phyloP scores from a whole-genome alignment of 2,113 vertebrate species.

The Cynoglossus semilaevis region DNA sequence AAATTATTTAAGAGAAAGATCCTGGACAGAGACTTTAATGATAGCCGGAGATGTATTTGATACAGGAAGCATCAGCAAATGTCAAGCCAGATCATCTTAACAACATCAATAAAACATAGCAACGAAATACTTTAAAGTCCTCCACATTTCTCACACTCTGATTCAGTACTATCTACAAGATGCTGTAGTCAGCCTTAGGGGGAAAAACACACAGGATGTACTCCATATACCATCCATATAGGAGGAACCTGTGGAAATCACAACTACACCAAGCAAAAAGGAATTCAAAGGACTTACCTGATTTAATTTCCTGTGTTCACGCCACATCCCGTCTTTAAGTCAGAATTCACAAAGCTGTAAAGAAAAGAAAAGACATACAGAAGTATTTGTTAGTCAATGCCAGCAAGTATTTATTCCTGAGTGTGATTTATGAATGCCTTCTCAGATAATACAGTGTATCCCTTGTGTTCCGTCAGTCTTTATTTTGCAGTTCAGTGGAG shows the following conservation, averaged over 20 bases:
- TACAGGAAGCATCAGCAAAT: slow-evolving; percentile 61
- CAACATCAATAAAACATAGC: slow-evolving; percentile 67
- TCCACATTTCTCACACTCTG: slow-evolving; percentile 41
- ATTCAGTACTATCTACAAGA: slow-evolving; percentile 35
- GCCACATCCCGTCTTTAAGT: slow-evolving; percentile 34
- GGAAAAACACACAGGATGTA: no score
- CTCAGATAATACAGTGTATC: slow-evolving; percentile 4
- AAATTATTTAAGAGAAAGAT: slow-evolving; percentile 64
- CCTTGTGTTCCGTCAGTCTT: slow-evolving; percentile 20
- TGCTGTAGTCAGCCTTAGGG: slow-evolving; percentile 4
- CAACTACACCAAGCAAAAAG: not conserved
- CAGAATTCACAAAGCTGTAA: slow-evolving; percentile 26
- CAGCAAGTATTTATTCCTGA: not conserved
- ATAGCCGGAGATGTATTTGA: slow-evolving; percentile 47
- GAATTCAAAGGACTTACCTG: slow-evolving; percentile 33
- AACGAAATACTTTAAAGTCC: slow-evolving; percentile 50
- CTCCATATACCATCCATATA: not conserved
- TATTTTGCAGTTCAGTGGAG: slow-evolving; percentile 19
- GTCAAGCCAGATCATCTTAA: slow-evolving; percentile 61
- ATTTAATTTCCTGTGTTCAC: slow-evolving; percentile 38
- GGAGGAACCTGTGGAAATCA: not conserved
- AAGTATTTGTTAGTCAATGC: not conserved
- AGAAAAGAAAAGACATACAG: not conserved
- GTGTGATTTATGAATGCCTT: slow-evolving; percentile 2
- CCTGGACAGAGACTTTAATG: slow-evolving; percentile 48